Conservation (phyloP, 2,797 vertebrate genomes). For the Pristis pectinata region DNA sequence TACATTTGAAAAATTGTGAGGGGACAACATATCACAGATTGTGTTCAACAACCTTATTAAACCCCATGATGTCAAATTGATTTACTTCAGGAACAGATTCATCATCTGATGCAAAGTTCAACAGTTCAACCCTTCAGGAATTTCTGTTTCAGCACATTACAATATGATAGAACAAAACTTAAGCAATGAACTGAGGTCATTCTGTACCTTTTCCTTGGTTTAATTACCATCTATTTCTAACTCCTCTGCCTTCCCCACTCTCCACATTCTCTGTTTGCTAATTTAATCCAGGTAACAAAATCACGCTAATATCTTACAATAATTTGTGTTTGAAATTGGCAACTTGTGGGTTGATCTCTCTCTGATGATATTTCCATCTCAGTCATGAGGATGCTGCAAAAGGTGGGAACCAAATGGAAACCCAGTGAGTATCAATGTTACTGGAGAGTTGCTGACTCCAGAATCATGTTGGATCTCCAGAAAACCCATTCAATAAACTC, state of each 20-base stretch:
- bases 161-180: not conserved
- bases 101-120: not conserved
- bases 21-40: not conserved
- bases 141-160: not conserved
- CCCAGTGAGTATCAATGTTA: not conserved
- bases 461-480: not conserved
- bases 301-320: not conserved
- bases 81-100: conserved; percentile 28
- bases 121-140: conserved; percentile 2
- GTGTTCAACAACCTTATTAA: not conserved
- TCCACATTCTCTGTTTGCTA: not conserved
- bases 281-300: not conserved
- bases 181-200: not conserved
- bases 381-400: not conserved
- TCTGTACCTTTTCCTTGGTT: not conserved
- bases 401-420: not conserved
- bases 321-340: not conserved
- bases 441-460: not conserved
- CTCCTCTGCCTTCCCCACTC: not conserved
- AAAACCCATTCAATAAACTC: not conserved
- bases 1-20: not conserved
- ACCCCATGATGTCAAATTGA: not conserved
- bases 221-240: not conserved
- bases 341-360: not conserved
- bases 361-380: not conserved